Base-by-base conservation (phyloP, 1,140 invertebrate species). In the Argopecten irradians region DNA sequence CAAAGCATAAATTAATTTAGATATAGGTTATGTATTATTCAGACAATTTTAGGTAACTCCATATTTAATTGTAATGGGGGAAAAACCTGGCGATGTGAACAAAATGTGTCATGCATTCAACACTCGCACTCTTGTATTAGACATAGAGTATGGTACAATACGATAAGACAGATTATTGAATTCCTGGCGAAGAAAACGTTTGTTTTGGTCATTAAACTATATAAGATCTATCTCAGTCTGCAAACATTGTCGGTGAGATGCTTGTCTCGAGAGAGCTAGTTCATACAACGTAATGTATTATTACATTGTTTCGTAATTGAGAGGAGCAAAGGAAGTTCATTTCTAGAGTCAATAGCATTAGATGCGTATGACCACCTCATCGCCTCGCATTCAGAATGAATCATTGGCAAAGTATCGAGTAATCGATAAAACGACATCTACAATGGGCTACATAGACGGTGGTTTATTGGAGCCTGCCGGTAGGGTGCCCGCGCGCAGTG, bases 301-400 rank as follows among this genome's bases (percentile, higher is more conserved):
- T 71, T 28, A 16, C 55, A 71, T 71, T 71, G 55, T 71, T 71
- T 71, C 55, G 55, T 71, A 71, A 71, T 71, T 71, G 55, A 71
- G 55, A 71, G 5, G 55, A 71, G 55, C 55, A 71, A 16, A 71
- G 55, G 55, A 71, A 71, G 55, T 71, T 71, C 55, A 71, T 71
- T 71, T 71, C 55, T 71, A 71, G 8, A 71, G 55, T 71, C 55
- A 71, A 71, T 71, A 71, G 55, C 55, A 71, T 71, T 71, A 28
- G 55, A 71, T 71, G n/a, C 55, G 55, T 28, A 28, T 71, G 55
- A 71, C 55, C 55, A 71, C 55, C 55, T 71, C 55, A 71, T 71
- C 55, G 55, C 55, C 55, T 71, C 55, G 43, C 43, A 46, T 46
- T 46, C 55, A 71, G 22, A 71, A 71, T 71, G 55, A 71, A 71